Base-by-base conservation (phyloP, 2,113 vertebrate species). In the Tupaia tana region DNA sequence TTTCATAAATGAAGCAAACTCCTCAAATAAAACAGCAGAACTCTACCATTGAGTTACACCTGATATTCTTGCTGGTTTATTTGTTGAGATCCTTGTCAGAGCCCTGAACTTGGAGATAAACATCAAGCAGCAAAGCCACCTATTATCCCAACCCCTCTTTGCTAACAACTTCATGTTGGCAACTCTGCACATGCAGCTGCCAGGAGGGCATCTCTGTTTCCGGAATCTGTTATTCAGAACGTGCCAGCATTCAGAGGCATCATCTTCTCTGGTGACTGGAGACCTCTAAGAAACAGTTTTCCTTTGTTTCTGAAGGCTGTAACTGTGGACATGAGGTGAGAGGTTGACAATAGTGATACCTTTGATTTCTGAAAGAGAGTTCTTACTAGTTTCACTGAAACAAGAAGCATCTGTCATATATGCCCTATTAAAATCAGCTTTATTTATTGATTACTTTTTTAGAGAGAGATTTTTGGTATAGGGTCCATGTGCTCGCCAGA, bases 371-470 rank as follows among this genome's bases (percentile, higher is more conserved):
- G 58, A 73, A 94, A 19, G 20, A 83, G 10, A 1, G 73, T 86
- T 78, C 63, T 93, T 73, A 43, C 15, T 71, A 19, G 43, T 83
- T 85, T 69, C 15, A 58, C 15, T 81, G 56, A 89, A 91, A 85
- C n/a, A 89, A 79, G 59, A 78, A 56, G 56, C 18, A 71, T 93
- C 75, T 82, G 54, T 90, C 79, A 77, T 56, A 94, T 82, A 63
- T 77, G 61, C 6, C 27, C 52, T 61, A 7, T 67, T 78, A 63
- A 64, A 89, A 90, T 81, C 29, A 78, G 25, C 56, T 94, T 85
- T 27, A 24, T 94, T 93, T 77, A 43, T 43, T 43, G 43, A 43
- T 43, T 43, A 43, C 43, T 43, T 43, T 43, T 43, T 43, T 43
- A 43, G 43, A 43, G 43, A 6, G 43, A 43, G 43, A 43, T 43